Percentiles rank a stretch among this genome's conserved stretches.
These are phyloP conservation scores for Drosophila obscura DNA, from an alignment of 1,140 invertebrate species.

Conservation along the genomic window DNA sequence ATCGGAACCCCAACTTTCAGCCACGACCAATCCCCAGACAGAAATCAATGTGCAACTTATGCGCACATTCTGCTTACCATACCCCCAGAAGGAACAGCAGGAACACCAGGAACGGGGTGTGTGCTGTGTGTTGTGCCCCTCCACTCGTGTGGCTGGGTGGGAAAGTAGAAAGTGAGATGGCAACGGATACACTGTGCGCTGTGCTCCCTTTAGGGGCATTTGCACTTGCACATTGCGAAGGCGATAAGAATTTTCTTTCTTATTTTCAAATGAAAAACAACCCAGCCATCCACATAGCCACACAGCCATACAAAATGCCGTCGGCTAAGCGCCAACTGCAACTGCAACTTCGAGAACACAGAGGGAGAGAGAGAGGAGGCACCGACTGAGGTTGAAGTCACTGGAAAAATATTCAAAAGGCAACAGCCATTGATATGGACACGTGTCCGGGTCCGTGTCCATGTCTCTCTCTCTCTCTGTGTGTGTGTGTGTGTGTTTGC, in stretches of 20 bases:
- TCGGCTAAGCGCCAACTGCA: slow-evolving; percentile 60
- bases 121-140: no score
- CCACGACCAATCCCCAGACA: slow-evolving; percentile 71
- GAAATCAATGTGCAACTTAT: slow-evolving; percentile 82
- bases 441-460: slow-evolving; percentile 50
- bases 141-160: background rate
- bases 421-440: slow-evolving; percentile 77
- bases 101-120: background rate
- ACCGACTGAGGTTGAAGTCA: slow-evolving; percentile 19
- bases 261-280: slow-evolving; percentile 80
- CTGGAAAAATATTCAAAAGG: slow-evolving; percentile 73
- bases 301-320: slow-evolving; percentile 52
- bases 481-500: slow-evolving; percentile 46
- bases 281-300: slow-evolving; percentile 30
- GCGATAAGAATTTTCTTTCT: slow-evolving; percentile 80
- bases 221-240: slow-evolving; percentile 74
- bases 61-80: slow-evolving; percentile 60
- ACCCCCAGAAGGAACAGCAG: background rate
- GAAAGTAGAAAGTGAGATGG: slow-evolving; percentile 31
- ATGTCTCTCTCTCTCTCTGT: slow-evolving; percentile 18
- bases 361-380: background rate
- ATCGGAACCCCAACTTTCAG: slow-evolving; percentile 36
- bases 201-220: slow-evolving; percentile 73
- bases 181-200: slow-evolving; percentile 54
- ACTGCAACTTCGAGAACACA: slow-evolving; percentile 29